Base-by-base conservation (phyloP, 2,888 invertebrate species). In the Diabrotica balteata region DNA sequence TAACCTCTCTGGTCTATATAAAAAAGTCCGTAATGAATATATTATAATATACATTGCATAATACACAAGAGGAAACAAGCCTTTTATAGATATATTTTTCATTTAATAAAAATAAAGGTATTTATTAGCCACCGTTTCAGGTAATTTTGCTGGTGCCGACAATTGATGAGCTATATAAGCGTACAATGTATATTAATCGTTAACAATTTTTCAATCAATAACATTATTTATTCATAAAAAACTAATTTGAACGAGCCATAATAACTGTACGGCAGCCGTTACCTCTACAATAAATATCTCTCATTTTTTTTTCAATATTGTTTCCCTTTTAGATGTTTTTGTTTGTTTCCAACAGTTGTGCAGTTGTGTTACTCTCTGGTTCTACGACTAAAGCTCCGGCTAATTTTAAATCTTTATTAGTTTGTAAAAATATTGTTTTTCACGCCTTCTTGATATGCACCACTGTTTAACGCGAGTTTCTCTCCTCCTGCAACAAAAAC, bases 261-360 rank as follows among this genome's bases (percentile, higher is more conserved):
- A 75, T 73, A 73, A 77, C 76, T 78, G 79, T 77, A 80, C 77
- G 78, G 79, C 77, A 78, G 79, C 78, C 76, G 75, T 74, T 75
- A 71, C 75, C 76, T 78, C 67, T 63, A 63, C 59, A 63, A 50
- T 55, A 60, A 55, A 55, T 59, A 59, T 67, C 47, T 51, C 45
- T 49, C 17, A 52, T 70, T 53, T 60, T 66, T 60, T 51, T 46
- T 49, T 10, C 32, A 54, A 63, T 55, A 22, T 32, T 59, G 47
- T 73, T 75, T 72, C 59, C 52, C 51, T 66, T 9, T 22, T 52
- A 17, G 32, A 59, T 54, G 54, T 53, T 54, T 32, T 45, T 47
- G 45, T 66, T 53, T 53, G 17, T 50, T 55, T 60, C 63, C 63
- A 69, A 79, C 77, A 76, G 73, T 79, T 80, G 78, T 79, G 80